phyloP scores from a whole-genome alignment of 2,113 vertebrate genomes.

The Lepisosteus osseus region DNA sequence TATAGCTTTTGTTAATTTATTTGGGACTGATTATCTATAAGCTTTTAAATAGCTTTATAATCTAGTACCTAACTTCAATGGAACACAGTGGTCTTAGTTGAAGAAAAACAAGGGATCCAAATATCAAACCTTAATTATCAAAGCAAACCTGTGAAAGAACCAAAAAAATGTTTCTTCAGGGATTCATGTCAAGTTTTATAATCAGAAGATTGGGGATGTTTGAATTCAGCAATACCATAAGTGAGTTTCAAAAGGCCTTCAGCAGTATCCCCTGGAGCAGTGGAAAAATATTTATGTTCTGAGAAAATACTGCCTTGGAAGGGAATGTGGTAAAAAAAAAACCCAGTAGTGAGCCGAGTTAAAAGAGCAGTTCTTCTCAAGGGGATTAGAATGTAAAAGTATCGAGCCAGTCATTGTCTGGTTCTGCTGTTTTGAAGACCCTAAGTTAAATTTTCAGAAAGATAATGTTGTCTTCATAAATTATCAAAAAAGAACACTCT shows the following conservation, averaged over 20 bases:
- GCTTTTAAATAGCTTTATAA: too few relatives aligned
- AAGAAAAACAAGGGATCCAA: too few relatives aligned
- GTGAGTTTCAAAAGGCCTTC: background rate
- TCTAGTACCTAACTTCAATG: too few relatives aligned
- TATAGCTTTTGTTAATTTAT: too few relatives aligned
- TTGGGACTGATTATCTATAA: too few relatives aligned
- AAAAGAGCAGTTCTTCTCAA: too few relatives aligned
- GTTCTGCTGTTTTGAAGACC: constrained; percentile 37
- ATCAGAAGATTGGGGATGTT: background rate
- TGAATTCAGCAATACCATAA: background rate
- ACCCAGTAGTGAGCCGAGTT: background rate
- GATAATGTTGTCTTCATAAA: constrained; percentile 73
- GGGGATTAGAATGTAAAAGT: too few relatives aligned
- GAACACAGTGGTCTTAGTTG: too few relatives aligned
- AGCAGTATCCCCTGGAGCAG: background rate
- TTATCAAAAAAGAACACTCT: constrained; percentile 73
- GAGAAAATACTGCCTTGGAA: background rate
- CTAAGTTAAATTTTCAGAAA: constrained; percentile 64
- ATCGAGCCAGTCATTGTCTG: too few relatives aligned
- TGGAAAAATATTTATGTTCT: background rate
- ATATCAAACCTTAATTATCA: too few relatives aligned
- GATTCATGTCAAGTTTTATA: background rate
- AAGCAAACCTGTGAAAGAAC: too few relatives aligned
- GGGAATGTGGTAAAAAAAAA: background rate
- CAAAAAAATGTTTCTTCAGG: too few relatives aligned